phyloP scores from a whole-genome alignment of 1,140 invertebrate genomes.

The Harpegnathos saltator region DNA sequence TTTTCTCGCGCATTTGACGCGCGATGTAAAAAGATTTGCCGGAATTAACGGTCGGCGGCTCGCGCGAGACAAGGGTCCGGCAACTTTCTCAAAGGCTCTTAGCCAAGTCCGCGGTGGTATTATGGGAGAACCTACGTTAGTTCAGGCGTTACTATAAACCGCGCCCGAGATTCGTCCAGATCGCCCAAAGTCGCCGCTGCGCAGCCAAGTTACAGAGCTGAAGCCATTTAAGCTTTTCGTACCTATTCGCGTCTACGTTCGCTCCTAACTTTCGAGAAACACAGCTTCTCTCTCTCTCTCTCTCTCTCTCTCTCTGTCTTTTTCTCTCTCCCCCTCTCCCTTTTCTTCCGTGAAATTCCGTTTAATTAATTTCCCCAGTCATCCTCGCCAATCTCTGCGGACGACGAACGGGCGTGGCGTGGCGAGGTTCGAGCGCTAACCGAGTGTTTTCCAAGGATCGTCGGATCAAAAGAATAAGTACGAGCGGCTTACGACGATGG shows the following conservation, averaged over 20 bases:
- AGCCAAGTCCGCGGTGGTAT: conserved; percentile 46
- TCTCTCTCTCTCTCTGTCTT: too few relatives aligned
- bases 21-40: conserved; percentile 60
- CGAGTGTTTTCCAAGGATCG: conserved; percentile 57
- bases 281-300: background rate
- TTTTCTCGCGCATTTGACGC: background rate
- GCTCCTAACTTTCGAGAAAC: conserved; percentile 61
- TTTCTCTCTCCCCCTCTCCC: too few relatives aligned
- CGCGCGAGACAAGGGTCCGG: conserved; percentile 3
- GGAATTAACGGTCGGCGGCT: conserved; percentile 54
- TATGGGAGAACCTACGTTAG: conserved; percentile 34
- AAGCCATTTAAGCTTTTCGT: conserved; percentile 58
- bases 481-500: background rate
- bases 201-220: conserved; percentile 49
- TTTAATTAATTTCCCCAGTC: conserved; percentile 81
- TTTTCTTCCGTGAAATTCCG: conserved; percentile 68
- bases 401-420: conserved; percentile 81
- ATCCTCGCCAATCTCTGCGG: conserved; percentile 74
- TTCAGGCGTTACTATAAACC: conserved; percentile 7
- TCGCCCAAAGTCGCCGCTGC: conserved; percentile 16
- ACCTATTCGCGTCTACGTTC: conserved; percentile 24
- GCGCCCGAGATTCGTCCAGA: conserved; percentile 37
- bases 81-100: conserved; percentile 49
- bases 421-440: conserved; percentile 66
- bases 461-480: conserved; percentile 55